These are phyloP conservation scores for Empidonax alnorum DNA, from an alignment of 2,113 vertebrate species.

Conservation along the genomic window DNA sequence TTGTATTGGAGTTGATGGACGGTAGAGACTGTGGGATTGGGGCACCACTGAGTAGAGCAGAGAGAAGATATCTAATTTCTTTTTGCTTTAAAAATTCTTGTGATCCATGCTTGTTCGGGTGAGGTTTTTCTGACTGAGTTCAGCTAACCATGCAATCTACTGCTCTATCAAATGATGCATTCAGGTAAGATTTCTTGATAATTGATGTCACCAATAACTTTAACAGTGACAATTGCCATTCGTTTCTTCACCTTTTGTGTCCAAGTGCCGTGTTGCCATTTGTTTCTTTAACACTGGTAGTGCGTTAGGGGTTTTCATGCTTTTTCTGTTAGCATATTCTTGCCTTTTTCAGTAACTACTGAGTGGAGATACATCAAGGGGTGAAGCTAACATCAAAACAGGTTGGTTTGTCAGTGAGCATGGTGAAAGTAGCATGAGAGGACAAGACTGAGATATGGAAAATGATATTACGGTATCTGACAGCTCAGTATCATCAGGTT, in stretches of 20 bases:
- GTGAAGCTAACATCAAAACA: not conserved
- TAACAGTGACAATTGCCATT: not conserved
- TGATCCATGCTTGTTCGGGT: not conserved
- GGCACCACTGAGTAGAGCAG: not conserved
- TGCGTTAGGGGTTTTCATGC: fast-evolving
- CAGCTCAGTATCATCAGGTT: not conserved
- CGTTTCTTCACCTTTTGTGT: not conserved
- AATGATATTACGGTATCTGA: not conserved
- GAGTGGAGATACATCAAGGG: not conserved
- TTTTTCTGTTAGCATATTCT: not conserved
- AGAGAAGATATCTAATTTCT: not conserved
- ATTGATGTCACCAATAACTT: not conserved
- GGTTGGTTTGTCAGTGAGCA: not conserved
- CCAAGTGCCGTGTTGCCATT: not conserved
- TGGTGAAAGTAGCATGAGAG: not conserved
- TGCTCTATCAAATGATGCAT: not conserved
- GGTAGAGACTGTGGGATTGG: not conserved
- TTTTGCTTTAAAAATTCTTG: not conserved
- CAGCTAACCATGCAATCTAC: not conserved
- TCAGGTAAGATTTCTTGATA: not conserved
- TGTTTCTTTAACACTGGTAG: not conserved
- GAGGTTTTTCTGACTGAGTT: not conserved
- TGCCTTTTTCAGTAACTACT: not conserved
- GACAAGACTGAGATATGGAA: not conserved
- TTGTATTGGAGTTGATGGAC: not conserved